Evolutionary conservation across 2,113 vertebrate genomes (phyloP).

Genomic region (Meles meles): DNA sequence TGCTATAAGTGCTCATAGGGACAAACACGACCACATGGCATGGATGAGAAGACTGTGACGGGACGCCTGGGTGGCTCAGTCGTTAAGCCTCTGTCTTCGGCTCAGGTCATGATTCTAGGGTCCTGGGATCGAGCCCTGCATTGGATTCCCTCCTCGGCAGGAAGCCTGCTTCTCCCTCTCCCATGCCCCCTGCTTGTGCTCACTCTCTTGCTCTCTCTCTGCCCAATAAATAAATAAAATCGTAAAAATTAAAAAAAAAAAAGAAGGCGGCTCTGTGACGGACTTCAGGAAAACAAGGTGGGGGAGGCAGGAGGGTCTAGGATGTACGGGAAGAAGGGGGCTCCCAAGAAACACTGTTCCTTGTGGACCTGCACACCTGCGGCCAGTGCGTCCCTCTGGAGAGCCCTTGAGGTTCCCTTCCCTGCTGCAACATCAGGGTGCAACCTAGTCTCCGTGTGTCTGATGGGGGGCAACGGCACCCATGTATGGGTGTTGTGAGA

Average conservation of each 20-base stretch:
- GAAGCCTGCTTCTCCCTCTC: too few relatives aligned
- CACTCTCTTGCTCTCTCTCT: too few relatives aligned
- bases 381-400: neutral
- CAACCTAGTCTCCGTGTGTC: neutral
- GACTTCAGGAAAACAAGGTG: rapidly evolving
- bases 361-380: rapidly evolving
- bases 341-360: neutral
- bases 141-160: too few relatives aligned
- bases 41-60: neutral
- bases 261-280: neutral
- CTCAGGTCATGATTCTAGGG: too few relatives aligned
- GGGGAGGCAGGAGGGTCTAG: neutral
- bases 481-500: rapidly evolving
- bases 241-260: too few relatives aligned
- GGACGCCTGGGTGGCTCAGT: too few relatives aligned
- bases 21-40: too few relatives aligned
- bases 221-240: too few relatives aligned
- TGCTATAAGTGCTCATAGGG: neutral
- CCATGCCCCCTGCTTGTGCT: too few relatives aligned
- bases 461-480: neutral
- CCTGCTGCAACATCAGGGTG: rapidly evolving
- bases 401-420: neutral
- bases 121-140: too few relatives aligned
- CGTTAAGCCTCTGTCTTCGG: too few relatives aligned
- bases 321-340: rapidly evolving